Percentiles rank a stretch among this genome's conserved stretches.
Evolutionary conservation across 2,888 invertebrate species (phyloP).

Genomic region (Conomelus anceps): DNA sequence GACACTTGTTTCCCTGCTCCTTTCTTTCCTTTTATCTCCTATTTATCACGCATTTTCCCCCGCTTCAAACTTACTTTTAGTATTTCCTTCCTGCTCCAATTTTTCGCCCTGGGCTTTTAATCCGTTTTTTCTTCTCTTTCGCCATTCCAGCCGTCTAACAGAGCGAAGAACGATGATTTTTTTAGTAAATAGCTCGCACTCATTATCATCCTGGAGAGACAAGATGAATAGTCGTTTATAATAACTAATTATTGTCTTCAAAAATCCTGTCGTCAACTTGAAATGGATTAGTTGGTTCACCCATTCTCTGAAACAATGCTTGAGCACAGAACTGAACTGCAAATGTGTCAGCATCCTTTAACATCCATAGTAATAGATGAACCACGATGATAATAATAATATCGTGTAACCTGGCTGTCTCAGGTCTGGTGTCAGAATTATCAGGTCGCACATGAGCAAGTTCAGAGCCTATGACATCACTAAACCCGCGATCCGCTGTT

Average conservation of each 20-base stretch:
- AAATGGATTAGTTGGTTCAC: background rate
- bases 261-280: background rate
- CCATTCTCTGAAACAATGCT: background rate
- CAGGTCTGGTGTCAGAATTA: too few species aligned
- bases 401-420: too few species aligned
- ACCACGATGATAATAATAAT: too few species aligned
- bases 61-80: too few species aligned
- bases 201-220: background rate
- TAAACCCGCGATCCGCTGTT: too few species aligned
- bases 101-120: background rate
- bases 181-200: background rate
- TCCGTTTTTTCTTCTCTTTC: background rate
- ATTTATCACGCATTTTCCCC: too few species aligned
- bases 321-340: background rate
- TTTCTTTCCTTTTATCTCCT: background rate
- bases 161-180: background rate
- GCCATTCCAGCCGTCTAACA: background rate
- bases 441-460: too few species aligned
- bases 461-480: too few species aligned
- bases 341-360: background rate
- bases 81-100: background rate
- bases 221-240: background rate
- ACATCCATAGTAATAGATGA: too few species aligned
- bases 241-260: background rate
- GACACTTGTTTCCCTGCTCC: background rate